phyloP scores from a whole-genome alignment of 2,797 vertebrate genomes.

The Epinephelus malabaricus region DNA sequence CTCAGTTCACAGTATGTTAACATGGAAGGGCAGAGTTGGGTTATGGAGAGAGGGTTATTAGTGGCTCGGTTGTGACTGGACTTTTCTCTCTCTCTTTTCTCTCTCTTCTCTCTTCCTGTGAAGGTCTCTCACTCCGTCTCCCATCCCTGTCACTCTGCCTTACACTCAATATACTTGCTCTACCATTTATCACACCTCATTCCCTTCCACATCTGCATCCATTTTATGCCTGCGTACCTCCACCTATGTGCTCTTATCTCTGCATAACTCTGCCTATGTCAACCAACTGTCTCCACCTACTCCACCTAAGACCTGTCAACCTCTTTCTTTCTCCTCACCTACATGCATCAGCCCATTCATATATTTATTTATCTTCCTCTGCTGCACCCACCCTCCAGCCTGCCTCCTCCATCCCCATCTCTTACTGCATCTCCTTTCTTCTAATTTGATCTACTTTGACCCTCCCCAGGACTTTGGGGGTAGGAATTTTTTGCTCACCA shows the following conservation, averaged over 20 bases:
- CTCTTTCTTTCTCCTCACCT: constrained; percentile 25
- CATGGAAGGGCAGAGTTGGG: constrained; percentile 97
- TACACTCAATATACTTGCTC: constrained; percentile 62
- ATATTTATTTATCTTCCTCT: constrained; percentile 15
- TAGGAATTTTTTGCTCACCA: no score
- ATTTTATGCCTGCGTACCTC: constrained; percentile 64
- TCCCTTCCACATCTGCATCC: constrained; percentile 70
- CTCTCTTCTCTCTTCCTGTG: constrained; percentile 58
- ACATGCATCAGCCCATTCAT: constrained; percentile 35
- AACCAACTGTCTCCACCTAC: constrained; percentile 27
- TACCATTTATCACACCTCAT: constrained; percentile 71
- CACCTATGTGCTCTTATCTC: constrained; percentile 53
- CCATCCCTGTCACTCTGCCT: constrained; percentile 66
- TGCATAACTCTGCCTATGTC: constrained; percentile 30
- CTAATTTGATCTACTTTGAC: neutral
- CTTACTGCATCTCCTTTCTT: neutral
- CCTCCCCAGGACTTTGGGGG: neutral
- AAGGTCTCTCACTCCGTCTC: constrained; percentile 69
- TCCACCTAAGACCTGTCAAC: constrained; percentile 41
- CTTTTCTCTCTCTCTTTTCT: constrained; percentile 64
- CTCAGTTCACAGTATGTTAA: constrained; percentile 99
- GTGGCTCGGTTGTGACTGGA: constrained; percentile 88
- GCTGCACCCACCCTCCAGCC: constrained; percentile 3
- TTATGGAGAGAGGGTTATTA: constrained; percentile 93
- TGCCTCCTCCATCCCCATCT: neutral